Evolutionary conservation across 2,888 invertebrate species (phyloP).

Genomic region (Limnephilus auricula): DNA sequence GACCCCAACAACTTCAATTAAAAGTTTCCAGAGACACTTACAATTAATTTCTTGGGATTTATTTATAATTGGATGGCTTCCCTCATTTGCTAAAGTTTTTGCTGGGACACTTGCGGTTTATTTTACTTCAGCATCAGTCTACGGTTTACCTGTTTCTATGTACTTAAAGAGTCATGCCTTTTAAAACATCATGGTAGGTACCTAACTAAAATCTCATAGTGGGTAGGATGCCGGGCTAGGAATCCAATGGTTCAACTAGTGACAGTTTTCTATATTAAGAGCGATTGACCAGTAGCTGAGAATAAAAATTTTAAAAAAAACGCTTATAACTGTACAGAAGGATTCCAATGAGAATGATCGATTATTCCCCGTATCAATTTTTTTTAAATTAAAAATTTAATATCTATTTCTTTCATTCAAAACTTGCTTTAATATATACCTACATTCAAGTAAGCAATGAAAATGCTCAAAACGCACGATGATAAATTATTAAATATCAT

Average conservation of each 20-base stretch:
- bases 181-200: neutral
- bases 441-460: too few relatives aligned
- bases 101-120: neutral
- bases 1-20: conserved; percentile 47
- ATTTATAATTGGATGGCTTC: conserved; percentile 44
- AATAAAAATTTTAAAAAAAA: too few relatives aligned
- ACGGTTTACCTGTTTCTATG: neutral
- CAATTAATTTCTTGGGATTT: conserved; percentile 48
- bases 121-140: neutral
- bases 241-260: neutral
- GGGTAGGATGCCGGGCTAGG: neutral
- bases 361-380: too few relatives aligned
- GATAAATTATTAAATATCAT: too few relatives aligned
- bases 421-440: too few relatives aligned
- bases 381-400: too few relatives aligned
- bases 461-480: too few relatives aligned
- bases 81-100: conserved; percentile 16
- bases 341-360: too few relatives aligned
- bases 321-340: too few relatives aligned
- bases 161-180: neutral
- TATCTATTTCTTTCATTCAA: too few relatives aligned
- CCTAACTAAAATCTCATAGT: neutral
- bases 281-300: too few relatives aligned
- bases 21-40: conserved; percentile 47
- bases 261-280: too few relatives aligned